Evolutionary conservation across 2,888 invertebrate genomes (phyloP), one percentile per base, ranked within the genome.

Genomic region (Acholoe squamosa): DNA sequence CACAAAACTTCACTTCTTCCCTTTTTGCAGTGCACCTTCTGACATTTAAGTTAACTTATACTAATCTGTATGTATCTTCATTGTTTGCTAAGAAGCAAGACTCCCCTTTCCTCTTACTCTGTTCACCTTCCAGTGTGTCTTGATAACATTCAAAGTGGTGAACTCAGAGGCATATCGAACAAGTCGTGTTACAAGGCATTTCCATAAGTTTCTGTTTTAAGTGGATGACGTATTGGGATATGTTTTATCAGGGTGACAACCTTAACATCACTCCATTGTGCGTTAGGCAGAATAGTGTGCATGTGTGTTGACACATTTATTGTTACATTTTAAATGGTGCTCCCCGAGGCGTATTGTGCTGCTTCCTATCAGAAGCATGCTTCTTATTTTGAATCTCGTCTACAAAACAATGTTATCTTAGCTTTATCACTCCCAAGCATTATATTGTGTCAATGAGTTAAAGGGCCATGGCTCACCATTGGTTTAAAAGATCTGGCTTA

Each of bases 241-340:
- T n/a, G 61, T 61, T 61, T 43, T 7, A n/a, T 61, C 12, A 14
- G 19, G 61, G 5, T 54, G n/a, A n/a, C n/a, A n/a, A n/a, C n/a
- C n/a, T n/a, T n/a, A n/a, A n/a, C n/a, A n/a, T n/a, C n/a, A n/a
- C n/a, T n/a, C n/a, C n/a, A 19, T 19, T n/a, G 22, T n/a, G 61
- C n/a, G 61, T 19, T 61, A 12, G 61, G 19, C 61, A 61, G 22
- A 61, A 3, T n/a, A 61, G 19, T 61, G 22, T 61, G 61, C 22
- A 61, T 61, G 61, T 61, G 10, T 10, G 22, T 71, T 28, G 19
- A 61, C 22, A n/a, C 61, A 14, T 71, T 14, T 71, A 25, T 71
- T 71, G 71, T 71, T 71, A 61, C 61, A 71, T 28, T 25, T 71
- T 28, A 71, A n/a, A n/a, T 71, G 31, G 25, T 71, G 71, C 71